Base-by-base conservation (phyloP, 2,888 invertebrate species). In the Blera fallax region DNA sequence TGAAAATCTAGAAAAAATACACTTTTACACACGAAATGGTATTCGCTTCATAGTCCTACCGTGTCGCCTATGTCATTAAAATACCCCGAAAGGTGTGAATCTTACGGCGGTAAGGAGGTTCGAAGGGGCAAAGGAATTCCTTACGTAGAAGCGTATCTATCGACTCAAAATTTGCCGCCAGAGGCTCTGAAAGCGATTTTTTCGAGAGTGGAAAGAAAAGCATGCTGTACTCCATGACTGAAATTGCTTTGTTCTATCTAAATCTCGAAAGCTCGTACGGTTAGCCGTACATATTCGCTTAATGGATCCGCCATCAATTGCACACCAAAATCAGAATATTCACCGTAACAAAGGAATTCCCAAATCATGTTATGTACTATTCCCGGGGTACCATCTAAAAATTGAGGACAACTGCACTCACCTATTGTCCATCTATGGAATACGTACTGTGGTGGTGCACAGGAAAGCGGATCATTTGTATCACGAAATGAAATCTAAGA, bases 401-500 rank as follows among this genome's bases (percentile, higher is more conserved):
- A 83, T 78, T 32, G 78, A 72, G 78, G 54, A 79, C 74, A 84
- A 79, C 62, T 54, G 27, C 83, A 73, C 83, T 77, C 48, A 56
- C 32, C 78, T 67, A 62, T 73, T 73, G 78, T 64, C 84, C 85
- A 81, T 85, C 70, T 85, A 72, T 54, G 85, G 76, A 58, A 70
- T 65, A 60, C 21, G 72, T 52, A 48, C 76, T 70, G 4, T 40
- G 40, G 14, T 58, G 84, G 45, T 45, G 62, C 65, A 27, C 62
- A 62, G 65, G 34, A 48, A 85, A 85, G 72, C 81, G 76, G 85
- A 85, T 85, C 85, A 85, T 72, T 85, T 85, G 85, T 80, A 85
- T 85, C 85, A 85, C 85, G 85, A 81, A 77, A 79, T 76, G 70
- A 85, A 85, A 85, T 85, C 80, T 77, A 60, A 81, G 80, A 85